Conservation (phyloP, 2,113 vertebrate genomes). For the Centropus unirufus region DNA sequence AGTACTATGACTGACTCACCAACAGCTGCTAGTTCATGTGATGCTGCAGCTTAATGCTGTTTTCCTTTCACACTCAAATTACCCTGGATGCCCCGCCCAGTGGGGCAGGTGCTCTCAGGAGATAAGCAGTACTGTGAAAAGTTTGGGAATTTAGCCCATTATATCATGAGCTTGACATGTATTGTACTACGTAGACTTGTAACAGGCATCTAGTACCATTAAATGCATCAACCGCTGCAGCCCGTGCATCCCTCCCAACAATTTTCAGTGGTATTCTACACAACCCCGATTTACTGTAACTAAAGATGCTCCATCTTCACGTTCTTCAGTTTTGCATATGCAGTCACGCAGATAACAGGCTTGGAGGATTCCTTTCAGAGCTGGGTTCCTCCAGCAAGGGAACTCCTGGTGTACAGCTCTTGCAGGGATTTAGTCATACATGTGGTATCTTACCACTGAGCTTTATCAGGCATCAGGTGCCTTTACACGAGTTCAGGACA, state of each 20-base stretch:
- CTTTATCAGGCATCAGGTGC: neutral
- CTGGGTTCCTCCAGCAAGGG: neutral
- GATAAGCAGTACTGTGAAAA: neutral
- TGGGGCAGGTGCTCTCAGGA: neutral
- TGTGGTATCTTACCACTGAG: accelerated
- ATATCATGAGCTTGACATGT: neutral
- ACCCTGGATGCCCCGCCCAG: neutral
- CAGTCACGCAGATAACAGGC: neutral
- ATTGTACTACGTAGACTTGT: neutral
- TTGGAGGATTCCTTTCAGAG: neutral
- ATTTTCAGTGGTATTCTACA: neutral
- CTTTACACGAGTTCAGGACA: neutral
- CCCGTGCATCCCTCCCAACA: accelerated
- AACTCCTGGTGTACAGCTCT: neutral
- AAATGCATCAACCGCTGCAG: neutral
- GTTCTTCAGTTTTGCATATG: neutral
- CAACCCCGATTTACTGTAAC: neutral
- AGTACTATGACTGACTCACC: neutral
- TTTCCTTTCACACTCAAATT: neutral
- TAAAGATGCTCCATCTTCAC: neutral
- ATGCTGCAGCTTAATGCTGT: neutral
- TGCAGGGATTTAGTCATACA: too few relatives aligned
- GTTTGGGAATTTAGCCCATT: neutral
- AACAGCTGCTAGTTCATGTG: neutral
- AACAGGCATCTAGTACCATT: neutral